Percentiles rank a stretch among this genome's conserved stretches.
phyloP scores from a whole-genome alignment of 1,140 invertebrate species.

The Lepeophtheirus salmonis region DNA sequence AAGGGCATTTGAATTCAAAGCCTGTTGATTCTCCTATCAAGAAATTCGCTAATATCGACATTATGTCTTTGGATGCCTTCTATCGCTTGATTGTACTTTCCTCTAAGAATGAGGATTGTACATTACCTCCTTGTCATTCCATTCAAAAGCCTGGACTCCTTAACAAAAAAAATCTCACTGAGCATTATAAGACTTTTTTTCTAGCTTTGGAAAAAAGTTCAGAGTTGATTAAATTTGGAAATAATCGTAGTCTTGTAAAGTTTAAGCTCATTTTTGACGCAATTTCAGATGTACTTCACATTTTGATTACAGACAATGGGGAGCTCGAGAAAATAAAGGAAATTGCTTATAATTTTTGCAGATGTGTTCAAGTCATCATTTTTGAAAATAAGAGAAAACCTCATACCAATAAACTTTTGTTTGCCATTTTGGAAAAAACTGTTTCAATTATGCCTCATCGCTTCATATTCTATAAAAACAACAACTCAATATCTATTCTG shows the following conservation, averaged over 20 bases:
- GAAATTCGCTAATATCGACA: neutral
- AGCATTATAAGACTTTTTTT: neutral
- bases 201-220: neutral
- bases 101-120: neutral
- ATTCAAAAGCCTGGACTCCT: neutral
- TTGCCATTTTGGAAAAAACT: neutral
- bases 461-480: no score
- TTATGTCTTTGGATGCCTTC: neutral
- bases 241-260: neutral
- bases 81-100: neutral
- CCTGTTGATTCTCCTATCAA: neutral
- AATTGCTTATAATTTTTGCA: neutral
- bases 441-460: neutral
- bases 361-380: neutral
- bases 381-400: neutral
- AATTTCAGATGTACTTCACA: neutral
- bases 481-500: neutral
- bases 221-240: neutral
- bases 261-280: neutral
- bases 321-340: neutral
- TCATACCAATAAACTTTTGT: neutral
- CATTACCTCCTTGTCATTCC: neutral
- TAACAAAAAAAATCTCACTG: neutral
- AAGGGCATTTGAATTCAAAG: neutral
- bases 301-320: neutral